These are phyloP conservation scores for Rhopilema esculentum DNA, from an alignment of 30 jellyfish, hydroid and myxozoan species.

Conservation along the genomic window DNA sequence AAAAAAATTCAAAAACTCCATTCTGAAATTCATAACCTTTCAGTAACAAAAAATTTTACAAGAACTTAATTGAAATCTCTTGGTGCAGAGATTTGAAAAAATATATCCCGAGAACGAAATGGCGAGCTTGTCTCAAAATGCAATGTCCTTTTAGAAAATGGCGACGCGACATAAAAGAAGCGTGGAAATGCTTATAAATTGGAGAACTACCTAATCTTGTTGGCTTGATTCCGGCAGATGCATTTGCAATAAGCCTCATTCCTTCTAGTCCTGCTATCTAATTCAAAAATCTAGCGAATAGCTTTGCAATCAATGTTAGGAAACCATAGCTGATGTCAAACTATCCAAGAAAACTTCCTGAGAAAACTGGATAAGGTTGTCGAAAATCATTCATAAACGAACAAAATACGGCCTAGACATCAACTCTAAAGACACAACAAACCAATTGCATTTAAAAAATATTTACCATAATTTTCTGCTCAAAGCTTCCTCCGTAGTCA, in stretches of 20 bases:
- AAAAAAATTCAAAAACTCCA: too few species aligned
- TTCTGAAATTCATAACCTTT: background rate
- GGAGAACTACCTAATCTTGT: background rate
- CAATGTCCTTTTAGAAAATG: background rate
- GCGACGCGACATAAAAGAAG: background rate
- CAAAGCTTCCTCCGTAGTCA: slow-evolving; percentile 18
- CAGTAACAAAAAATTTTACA: background rate
- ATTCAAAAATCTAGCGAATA: background rate
- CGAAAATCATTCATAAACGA: background rate
- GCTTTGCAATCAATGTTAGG: background rate
- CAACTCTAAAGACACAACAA: background rate
- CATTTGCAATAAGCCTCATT: background rate
- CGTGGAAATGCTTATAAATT: background rate
- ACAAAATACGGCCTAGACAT: slow-evolving; percentile 36
- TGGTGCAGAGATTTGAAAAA: too few species aligned
- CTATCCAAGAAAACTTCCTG: background rate
- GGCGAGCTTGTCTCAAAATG: too few species aligned
- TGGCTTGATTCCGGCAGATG: background rate
- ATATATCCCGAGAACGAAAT: background rate
- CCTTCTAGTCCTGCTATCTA: background rate
- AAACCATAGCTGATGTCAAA: background rate
- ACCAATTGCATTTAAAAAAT: background rate
- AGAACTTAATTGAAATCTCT: background rate
- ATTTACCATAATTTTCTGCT: slow-evolving; percentile 24
- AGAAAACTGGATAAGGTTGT: background rate